Conservation (phyloP, 2,797 vertebrate genomes). For the Miichthys miiuy region DNA sequence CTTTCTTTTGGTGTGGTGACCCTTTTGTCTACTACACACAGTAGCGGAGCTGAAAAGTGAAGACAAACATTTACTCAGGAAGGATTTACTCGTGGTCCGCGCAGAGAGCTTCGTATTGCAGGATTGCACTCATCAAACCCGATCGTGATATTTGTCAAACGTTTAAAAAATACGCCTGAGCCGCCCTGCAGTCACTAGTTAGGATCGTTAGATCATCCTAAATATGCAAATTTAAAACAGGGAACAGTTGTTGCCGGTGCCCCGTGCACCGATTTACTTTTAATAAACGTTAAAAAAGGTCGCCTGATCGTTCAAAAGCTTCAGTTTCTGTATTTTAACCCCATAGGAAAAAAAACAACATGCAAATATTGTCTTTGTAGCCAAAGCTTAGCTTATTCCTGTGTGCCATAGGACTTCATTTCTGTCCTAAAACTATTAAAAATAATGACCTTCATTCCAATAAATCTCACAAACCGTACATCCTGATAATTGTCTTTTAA, state of each 20-base stretch:
- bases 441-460: no score
- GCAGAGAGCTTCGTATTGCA: not conserved
- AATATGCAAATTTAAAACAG: not conserved
- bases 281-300: not conserved
- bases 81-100: not conserved
- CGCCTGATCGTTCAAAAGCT: not conserved
- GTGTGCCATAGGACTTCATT: not conserved
- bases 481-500: not conserved
- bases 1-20: conserved; percentile 27
- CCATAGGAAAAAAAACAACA: not conserved
- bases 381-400: not conserved
- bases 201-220: not conserved
- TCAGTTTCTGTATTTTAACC: not conserved
- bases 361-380: not conserved
- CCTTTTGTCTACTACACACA: conserved; percentile 69
- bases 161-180: not conserved
- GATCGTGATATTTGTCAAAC: conserved; percentile 1
- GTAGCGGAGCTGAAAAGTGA: conserved; percentile 43
- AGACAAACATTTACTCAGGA: conserved; percentile 64
- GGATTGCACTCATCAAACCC: not conserved
- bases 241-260: not conserved
- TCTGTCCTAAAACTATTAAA: not conserved
- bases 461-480: not conserved
- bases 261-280: not conserved
- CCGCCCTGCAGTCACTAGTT: not conserved